These are phyloP conservation scores for Tryphoninae sp. DNA, from an alignment of 2,888 invertebrate genomes.

Conservation along the genomic window DNA sequence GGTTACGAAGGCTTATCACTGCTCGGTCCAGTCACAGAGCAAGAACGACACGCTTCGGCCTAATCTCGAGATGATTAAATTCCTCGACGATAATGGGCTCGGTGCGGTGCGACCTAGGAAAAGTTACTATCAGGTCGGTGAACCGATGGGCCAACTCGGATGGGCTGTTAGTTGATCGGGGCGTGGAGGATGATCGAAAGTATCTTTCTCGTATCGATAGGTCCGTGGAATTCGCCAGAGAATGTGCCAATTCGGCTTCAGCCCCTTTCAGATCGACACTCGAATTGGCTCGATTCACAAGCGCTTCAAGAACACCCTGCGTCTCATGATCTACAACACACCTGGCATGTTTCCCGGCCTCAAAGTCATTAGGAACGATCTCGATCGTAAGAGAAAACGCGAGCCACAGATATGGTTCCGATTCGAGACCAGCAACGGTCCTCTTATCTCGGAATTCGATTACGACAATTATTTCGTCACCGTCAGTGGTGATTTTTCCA, in stretches of 20 bases:
- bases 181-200: not conserved
- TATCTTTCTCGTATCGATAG: slow-evolving; percentile 36
- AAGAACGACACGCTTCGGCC: slow-evolving; percentile 64
- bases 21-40: slow-evolving; percentile 59
- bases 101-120: slow-evolving; percentile 59
- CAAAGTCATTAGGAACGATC: slow-evolving; percentile 68
- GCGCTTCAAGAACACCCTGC: slow-evolving; percentile 66
- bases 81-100: slow-evolving; percentile 66
- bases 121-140: slow-evolving; percentile 66
- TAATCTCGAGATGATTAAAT: slow-evolving; percentile 63
- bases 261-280: slow-evolving; percentile 64
- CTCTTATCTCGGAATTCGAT: slow-evolving; percentile 67
- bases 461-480: slow-evolving; percentile 69
- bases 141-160: not conserved
- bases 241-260: slow-evolving; percentile 69
- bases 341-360: slow-evolving; percentile 68
- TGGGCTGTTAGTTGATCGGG: not conserved
- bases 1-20: slow-evolving; percentile 67
- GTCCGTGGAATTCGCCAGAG: slow-evolving; percentile 67
- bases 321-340: slow-evolving; percentile 68
- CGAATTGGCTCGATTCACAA: slow-evolving; percentile 66
- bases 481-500: slow-evolving; percentile 65
- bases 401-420: slow-evolving; percentile 67
- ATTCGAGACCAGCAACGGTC: slow-evolving; percentile 64
- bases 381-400: slow-evolving; percentile 68